Evolutionary conservation across 2,888 invertebrate genomes (phyloP).

Genomic region (Crocallis elinguaria): DNA sequence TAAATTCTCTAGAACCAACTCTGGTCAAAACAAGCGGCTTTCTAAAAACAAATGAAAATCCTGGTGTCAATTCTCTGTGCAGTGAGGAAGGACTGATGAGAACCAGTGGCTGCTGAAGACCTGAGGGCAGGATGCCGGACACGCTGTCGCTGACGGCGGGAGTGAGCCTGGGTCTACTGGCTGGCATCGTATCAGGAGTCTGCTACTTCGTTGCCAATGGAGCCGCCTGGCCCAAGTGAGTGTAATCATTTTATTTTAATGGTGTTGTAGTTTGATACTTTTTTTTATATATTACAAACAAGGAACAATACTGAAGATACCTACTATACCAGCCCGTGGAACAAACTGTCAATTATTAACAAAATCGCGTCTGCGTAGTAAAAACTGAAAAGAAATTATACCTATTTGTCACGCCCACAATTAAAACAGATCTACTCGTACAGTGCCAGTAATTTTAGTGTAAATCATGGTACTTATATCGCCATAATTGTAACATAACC

Average conservation of each 20-base stretch:
- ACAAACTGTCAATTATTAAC: too few relatives aligned
- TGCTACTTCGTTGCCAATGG: constrained; percentile 86
- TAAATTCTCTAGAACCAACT: too few relatives aligned
- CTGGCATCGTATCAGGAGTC: constrained; percentile 88
- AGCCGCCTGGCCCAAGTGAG: constrained; percentile 83
- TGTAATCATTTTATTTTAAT: constrained; percentile 10
- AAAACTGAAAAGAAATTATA: too few relatives aligned
- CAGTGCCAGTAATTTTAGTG: too few relatives aligned
- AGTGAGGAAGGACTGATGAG: not conserved
- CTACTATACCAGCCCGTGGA: not conserved
- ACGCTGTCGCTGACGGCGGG: constrained; percentile 84
- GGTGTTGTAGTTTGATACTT: not conserved
- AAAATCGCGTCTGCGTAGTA: too few relatives aligned
- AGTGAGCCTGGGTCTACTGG: constrained; percentile 86
- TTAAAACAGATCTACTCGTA: too few relatives aligned
- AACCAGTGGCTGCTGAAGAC: constrained; percentile 21
- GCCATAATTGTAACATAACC: too few relatives aligned
- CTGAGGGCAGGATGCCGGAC: constrained; percentile 76
- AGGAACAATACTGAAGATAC: not conserved
- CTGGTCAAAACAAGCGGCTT: too few relatives aligned
- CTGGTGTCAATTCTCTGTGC: too few relatives aligned
- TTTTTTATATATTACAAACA: not conserved
- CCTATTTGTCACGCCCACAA: too few relatives aligned
- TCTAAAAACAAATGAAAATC: not conserved
- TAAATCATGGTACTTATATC: too few relatives aligned